Conservation (phyloP, 2,113 vertebrate genomes). For the Nicator chloris region DNA sequence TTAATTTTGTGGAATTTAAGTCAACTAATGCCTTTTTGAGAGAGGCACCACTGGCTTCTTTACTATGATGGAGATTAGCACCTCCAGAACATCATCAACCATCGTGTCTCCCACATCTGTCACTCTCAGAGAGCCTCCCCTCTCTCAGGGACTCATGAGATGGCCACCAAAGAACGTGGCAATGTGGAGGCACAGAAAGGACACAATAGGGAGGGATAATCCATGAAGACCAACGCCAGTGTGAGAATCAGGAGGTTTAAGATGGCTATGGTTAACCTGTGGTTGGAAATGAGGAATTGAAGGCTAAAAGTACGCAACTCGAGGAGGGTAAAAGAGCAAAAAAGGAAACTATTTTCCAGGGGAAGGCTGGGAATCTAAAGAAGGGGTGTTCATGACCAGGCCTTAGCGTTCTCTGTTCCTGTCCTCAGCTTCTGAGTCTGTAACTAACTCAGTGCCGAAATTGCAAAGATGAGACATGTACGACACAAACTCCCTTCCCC, state of each 20-base stretch:
- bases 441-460: neutral
- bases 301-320: neutral
- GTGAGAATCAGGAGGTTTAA: neutral
- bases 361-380: neutral
- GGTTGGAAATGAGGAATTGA: neutral
- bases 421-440: neutral
- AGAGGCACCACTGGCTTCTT: neutral
- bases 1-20: neutral
- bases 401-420: neutral
- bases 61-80: neutral
- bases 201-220: neutral
- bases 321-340: neutral
- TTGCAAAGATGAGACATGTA: fast-evolving
- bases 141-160: neutral
- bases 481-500: neutral
- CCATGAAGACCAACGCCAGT: neutral
- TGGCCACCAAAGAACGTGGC: neutral
- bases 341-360: neutral
- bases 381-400: neutral
- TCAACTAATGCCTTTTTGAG: neutral
- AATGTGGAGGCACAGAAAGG: neutral
- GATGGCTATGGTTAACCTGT: neutral
- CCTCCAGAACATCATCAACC: neutral
- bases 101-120: neutral
- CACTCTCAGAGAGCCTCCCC: neutral